Percentiles rank a stretch among this genome's conserved stretches.
Conservation (phyloP, 2,113 vertebrate species). For the Saccopteryx leptura region DNA sequence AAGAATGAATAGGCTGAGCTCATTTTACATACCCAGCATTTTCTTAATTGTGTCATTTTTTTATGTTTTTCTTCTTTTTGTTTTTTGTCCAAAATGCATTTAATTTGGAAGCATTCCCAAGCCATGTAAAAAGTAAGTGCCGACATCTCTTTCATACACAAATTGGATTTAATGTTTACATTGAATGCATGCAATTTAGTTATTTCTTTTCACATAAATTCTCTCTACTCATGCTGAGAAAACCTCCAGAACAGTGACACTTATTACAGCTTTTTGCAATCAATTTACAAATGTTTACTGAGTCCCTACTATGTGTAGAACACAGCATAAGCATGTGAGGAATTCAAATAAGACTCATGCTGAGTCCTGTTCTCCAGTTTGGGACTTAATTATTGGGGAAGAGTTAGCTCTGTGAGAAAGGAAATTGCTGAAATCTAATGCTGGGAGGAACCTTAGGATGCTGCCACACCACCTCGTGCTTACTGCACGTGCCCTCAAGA, state of each 20-base stretch:
- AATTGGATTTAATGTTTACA: conserved; percentile 77
- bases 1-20: conserved; percentile 30
- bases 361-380: background rate
- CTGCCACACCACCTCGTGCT: background rate
- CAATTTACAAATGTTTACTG: conserved; percentile 39
- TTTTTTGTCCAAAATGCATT: conserved; percentile 70
- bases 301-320: conserved; percentile 43
- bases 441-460: background rate
- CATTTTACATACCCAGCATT: conserved; percentile 51
- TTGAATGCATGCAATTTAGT: conserved; percentile 46
- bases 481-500: accelerated
- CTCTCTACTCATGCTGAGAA: conserved; percentile 62
- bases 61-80: background rate
- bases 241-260: conserved; percentile 1
- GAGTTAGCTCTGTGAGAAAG: background rate
- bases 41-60: conserved; percentile 69
- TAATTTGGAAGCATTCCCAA: conserved; percentile 77
- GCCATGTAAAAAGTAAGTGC: conserved; percentile 64
- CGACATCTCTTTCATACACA: conserved; percentile 70
- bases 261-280: conserved; percentile 69
- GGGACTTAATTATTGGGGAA: background rate
- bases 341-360: background rate
- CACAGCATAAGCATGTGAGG: background rate
- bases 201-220: conserved; percentile 70
- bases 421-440: background rate